Evolutionary conservation across 64 coral and sea anemone genomes (phyloP), one percentile per base, ranked within the genome.

Genomic region (Cladopsammia gracilis): DNA sequence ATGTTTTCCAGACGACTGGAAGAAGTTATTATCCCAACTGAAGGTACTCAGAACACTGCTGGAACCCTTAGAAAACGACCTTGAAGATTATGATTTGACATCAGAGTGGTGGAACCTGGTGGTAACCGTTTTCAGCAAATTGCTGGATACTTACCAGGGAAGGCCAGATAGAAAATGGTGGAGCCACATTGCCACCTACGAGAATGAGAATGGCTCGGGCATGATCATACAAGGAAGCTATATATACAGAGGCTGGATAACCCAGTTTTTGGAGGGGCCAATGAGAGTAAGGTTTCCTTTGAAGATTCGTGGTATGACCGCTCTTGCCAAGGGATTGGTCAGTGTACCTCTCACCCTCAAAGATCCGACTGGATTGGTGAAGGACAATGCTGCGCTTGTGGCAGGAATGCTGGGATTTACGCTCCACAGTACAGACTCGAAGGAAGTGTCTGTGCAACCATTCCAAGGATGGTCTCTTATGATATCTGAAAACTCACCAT

Each of bases 381-480:
- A 18, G 16, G 93, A 95, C 77, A 57, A 25, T 23, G 93, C 77
- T 26, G 57, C 77, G 25, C 76, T 95, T 46, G 93, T 89, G 14
- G 93, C 93, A 48, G 93, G 93, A 62, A 89, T 95, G 93, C 12
- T 85, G 12, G 93, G 93, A 4, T 95, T 89, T 23, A 95, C 79
- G 3, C 4, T 95, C 9, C 49, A 74, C 14, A 75, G 45, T 34
- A 11, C 89, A 11, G 62, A 43, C 7, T 48, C 76, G 5, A 15
- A 58, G 16, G 43, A 70, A 1, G 26, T 71, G 15, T 88, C 77
- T 72, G 86, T 94, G 6, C 92, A 94, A 64, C 92, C 92, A 23
- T 94, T 89, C 52, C 92, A 94, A 62, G 92, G 92, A 14, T 94
- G 92, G 92, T 80, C 75, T 45, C 85, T 94, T 20, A 10, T 94